Conservation (phyloP, 2,113 vertebrate species). For the Pedetes capensis region DNA sequence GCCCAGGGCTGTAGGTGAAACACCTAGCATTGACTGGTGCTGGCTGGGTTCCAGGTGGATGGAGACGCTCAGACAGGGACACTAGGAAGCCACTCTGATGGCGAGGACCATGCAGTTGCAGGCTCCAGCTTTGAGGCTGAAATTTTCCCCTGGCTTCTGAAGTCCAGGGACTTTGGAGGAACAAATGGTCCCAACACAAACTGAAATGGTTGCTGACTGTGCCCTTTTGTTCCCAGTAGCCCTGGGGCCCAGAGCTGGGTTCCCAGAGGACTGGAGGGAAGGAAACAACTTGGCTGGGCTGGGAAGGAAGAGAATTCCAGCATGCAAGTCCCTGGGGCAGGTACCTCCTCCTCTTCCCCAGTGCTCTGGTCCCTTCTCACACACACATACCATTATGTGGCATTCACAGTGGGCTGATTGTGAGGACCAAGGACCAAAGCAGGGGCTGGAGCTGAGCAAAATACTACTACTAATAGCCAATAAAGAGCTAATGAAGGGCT, state of each 20-base stretch:
- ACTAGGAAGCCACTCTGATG: rapidly evolving
- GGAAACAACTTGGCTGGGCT: neutral
- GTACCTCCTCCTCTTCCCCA: neutral
- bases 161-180: neutral
- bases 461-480: neutral
- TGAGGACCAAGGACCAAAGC: neutral
- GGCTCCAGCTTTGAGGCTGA: neutral
- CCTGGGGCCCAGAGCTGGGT: neutral
- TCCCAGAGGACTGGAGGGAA: neutral
- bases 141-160: neutral
- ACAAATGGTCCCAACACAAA: neutral
- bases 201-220: neutral
- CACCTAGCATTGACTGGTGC: rapidly evolving
- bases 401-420: constrained; percentile 17
- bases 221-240: neutral
- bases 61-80: neutral
- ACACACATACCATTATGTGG: neutral
- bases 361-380: neutral
- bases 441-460: neutral
- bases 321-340: neutral
- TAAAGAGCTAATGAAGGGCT: neutral
- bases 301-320: constrained; percentile 36
- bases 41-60: neutral
- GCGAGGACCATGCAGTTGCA: rapidly evolving
- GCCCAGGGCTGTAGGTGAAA: neutral